Conservation (phyloP, 1,140 invertebrate genomes). For the Drosophila mauritiana region DNA sequence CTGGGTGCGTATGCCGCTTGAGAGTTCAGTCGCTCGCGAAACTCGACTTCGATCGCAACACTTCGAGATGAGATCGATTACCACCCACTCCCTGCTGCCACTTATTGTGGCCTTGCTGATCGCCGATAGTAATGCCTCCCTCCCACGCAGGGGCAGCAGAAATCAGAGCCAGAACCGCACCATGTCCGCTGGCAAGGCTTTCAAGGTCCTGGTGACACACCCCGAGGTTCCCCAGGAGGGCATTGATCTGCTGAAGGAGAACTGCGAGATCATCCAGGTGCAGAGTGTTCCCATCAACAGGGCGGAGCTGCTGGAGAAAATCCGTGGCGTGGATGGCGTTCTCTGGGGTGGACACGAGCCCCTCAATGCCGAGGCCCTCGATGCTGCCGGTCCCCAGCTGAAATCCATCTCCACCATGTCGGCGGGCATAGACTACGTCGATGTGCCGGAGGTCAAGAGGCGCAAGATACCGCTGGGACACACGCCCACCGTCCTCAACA, state of each 20-base stretch:
- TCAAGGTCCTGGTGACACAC: conserved; percentile 85
- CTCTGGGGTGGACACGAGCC: conserved; percentile 89
- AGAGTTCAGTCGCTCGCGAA: conserved; percentile 49
- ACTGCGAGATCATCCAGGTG: conserved; percentile 67
- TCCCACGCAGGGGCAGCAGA: conserved; percentile 44
- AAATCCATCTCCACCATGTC: conserved; percentile 96
- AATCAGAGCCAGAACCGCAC: conserved; percentile 35
- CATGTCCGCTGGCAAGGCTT: conserved; percentile 65
- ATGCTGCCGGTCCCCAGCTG: conserved; percentile 89
- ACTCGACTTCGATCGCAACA: conserved; percentile 35
- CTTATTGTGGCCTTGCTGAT: conserved; percentile 34
- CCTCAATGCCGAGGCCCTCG: conserved; percentile 90
- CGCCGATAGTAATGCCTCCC: conserved; percentile 42
- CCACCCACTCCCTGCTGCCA: conserved; percentile 18
- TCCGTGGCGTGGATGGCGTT: conserved; percentile 88
- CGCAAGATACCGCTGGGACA: conserved; percentile 92
- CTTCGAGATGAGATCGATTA: conserved; percentile 37
- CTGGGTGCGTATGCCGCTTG: conserved; percentile 53
- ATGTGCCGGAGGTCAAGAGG: conserved; percentile 88
- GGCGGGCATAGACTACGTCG: conserved; percentile 93
- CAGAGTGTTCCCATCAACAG: conserved; percentile 74
- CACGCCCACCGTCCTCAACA: conserved; percentile 95
- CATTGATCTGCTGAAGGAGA: conserved; percentile 81
- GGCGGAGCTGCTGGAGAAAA: conserved; percentile 86
- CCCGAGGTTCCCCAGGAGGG: conserved; percentile 81